Percentiles rank a stretch among this genome's conserved stretches.
These are phyloP conservation scores for Pocillopora grandis DNA, from an alignment of 92 coral and sea anemone species.

Conservation along the genomic window DNA sequence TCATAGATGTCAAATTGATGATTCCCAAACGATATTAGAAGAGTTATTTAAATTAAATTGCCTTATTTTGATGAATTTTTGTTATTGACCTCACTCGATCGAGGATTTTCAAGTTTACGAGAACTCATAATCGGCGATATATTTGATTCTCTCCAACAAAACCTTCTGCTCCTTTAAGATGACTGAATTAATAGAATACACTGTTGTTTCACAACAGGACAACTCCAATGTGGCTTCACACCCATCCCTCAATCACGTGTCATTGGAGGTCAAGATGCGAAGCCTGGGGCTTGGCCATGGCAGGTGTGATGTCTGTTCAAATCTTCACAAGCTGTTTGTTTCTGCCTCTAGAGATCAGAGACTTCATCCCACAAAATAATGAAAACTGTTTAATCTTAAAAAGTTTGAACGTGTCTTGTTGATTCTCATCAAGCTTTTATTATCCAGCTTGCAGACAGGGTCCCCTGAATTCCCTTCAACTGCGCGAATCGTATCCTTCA, in stretches of 20 bases:
- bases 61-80: no score
- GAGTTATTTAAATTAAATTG: no score
- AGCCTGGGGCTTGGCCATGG: slow-evolving; percentile 87
- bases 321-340: not conserved
- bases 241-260: slow-evolving; percentile 63
- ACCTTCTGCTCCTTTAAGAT: not conserved
- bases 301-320: slow-evolving; percentile 43
- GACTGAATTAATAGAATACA: not conserved
- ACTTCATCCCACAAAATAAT: no score
- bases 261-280: slow-evolving; percentile 76
- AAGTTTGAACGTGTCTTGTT: no score
- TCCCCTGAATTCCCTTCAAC: not conserved
- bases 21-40: not conserved
- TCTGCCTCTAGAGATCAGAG: not conserved
- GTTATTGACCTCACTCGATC: no score
- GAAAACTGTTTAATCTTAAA: not conserved
- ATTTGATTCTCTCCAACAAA: not conserved
- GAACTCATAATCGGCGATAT: not conserved
- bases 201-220: slow-evolving; percentile 11
- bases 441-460: no score
- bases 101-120: no score
- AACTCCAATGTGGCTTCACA: slow-evolving; percentile 36
- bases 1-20: not conserved
- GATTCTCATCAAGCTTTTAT: no score
- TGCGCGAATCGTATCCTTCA: not conserved